Base-by-base conservation (phyloP, 1,140 invertebrate genomes). In the Dendroctonus ponderosae region DNA sequence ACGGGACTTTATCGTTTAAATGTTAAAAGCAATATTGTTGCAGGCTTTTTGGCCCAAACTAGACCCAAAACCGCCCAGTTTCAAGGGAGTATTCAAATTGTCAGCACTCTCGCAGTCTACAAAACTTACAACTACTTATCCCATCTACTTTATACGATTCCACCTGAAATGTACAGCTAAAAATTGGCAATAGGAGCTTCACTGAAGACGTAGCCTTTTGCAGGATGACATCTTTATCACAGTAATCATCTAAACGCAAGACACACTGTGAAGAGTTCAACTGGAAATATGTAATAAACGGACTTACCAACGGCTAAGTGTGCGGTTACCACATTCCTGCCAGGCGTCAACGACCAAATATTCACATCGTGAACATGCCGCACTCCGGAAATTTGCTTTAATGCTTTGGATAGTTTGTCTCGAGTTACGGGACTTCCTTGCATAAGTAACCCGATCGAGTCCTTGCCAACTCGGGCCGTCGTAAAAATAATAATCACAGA, bases 401-500 rank as follows among this genome's bases (percentile, higher is more conserved):
- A 78, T 53, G 85, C 82, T 57, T 75, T 69, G 52, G 78, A 69
- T 3, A 90, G 76, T 15, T 79, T 75, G 9, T 75, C 71, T 71
- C 85, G 85, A 68, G 83, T 79, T 65, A 92, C 79, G 4, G 91
- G 91, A 71, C 88, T 86, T 67, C 87, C 90, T 80, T 95, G 92
- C 84, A 95, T 85, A 26, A 96, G 80, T 66, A 95, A 87, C 60
- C 81, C 79, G 7, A 91, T 71, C 3, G 91, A 87, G 77, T 96
- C 92, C 41, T 83, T 80, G 40, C 93, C 83, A 26, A 96, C 87
- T 56, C 82, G 83, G 58, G 90, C 78, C 0, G 92, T 94, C 15
- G 92, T 94, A 72, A 86, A 80, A 67, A 96, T 82, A 38, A 96
- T 92, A 68, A 96, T 82, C 9, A 91, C 77, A 15, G 92, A 92